Evolutionary conservation across 2,797 vertebrate genomes (phyloP), one percentile per base, ranked within the genome.

Genomic region (Anabas testudineus): DNA sequence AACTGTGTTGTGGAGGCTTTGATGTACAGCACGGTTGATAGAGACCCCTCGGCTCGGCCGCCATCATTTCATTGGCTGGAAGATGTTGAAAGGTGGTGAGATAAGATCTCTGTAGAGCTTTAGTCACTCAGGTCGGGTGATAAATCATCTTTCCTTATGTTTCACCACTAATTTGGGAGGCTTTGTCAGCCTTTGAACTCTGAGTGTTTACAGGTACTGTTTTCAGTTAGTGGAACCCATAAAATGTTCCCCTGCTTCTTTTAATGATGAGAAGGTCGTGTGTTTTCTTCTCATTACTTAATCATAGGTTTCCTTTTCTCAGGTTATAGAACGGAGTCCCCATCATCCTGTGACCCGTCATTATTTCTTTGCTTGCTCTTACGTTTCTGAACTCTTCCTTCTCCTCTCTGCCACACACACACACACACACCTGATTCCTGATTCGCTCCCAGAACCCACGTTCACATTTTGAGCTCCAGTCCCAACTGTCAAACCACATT

Each of bases 1-100:
- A 59, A 67, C 42, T 53, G 52, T 54, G 67, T 67, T 56, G 54
- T 66, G 14, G 43, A 68, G 63, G 66, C 86, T 82, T 71, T 86
- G 74, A 84, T 82, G 71, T 74, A 28, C 64, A 41, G 22, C 60
- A 52, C 1, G 14, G 52, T 32, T 70, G 26, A 76, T 45, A 30
- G 36, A 66, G 45, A 66, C 62, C 51, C 59, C 47, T 47, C 3
- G 9, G 41, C 53, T 69, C 30, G 49, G 47, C 1, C 7, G 49
- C 53, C 39, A 18, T 59, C 77, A 70, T 74, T 73, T 79, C 46
- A 41, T 28, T 24, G 19, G n/a, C 49, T 75, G 39, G 16, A 78
- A 67, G 69, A 56, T 36, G 61, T 56, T 36, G 19, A 60, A 57
- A 62, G 59, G 28, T 64, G 41, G 36, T 37, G 37, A 67, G 21